A percentile compares a stretch with the other conserved stretches of the same genome.
phyloP scores from a whole-genome alignment of 2,113 vertebrate species.

The Bos javanicus region DNA sequence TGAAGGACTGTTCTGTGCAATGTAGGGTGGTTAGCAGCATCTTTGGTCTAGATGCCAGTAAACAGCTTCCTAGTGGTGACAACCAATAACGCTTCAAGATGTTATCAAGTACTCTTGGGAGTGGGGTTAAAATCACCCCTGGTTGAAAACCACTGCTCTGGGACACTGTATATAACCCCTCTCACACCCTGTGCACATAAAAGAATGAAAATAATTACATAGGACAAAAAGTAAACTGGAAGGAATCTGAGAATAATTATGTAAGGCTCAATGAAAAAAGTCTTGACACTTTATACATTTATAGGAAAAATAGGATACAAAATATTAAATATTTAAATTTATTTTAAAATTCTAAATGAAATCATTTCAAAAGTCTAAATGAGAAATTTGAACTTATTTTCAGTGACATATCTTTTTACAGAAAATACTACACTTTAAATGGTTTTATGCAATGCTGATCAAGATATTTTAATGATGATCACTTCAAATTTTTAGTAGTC shows the following conservation, averaged over 20 bases:
- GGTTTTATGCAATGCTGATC: not conserved
- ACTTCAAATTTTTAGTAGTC: not conserved
- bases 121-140: not conserved
- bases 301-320: not conserved
- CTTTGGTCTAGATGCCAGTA: not conserved
- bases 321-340: not conserved
- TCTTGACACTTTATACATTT: not conserved
- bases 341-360: not conserved
- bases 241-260: not conserved
- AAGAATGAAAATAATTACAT: not conserved
- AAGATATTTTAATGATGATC: not conserved
- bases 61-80: not conserved
- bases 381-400: slow-evolving; percentile 1
- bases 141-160: not conserved
- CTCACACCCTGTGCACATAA: not conserved
- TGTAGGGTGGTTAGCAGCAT: not conserved
- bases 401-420: not conserved
- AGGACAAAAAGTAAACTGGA: not conserved
- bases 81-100: not conserved
- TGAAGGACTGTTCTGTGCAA: not conserved
- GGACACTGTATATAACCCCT: not conserved
- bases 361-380: not conserved
- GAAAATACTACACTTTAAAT: not conserved
- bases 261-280: not conserved
- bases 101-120: not conserved